Base-by-base conservation (phyloP, 2,888 invertebrate species). In the Drosophila leonis region DNA sequence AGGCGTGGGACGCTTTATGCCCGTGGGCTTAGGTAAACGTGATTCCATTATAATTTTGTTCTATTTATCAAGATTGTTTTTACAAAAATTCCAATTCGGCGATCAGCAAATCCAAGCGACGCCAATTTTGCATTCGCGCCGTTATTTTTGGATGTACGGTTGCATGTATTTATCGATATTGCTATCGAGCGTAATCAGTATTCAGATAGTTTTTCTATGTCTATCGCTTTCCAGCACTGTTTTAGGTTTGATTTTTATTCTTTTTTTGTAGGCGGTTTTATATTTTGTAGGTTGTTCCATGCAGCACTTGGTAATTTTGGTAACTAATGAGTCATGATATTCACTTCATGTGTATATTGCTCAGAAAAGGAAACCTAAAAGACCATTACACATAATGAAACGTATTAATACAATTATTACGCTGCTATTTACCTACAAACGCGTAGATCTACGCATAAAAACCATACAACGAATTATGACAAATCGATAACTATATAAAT, bases 21-120 rank as follows among this genome's bases (percentile, higher is more conserved):
- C 83, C 12, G 89, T 81, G 1, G 93, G 93, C 60, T 94, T 94
- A n/a, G 94, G 94, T 66, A 94, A 87, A 33, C 93, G 93, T 8
- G 94, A 94, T 79, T 94, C 94, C 94, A 94, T 94, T 44, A 1
- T 54, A 13, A 1, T 15, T 20, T 42, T 31, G 1, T 46, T 13
- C 37, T 49, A 18, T 52, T 8, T 52, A 20, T 20, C 33, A 20
- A 29, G 15, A 8, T 55, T 41, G 49, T 20, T 60, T 20, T 31
- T 39, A 24, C 0, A 1, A 15, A 12, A 31, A 33, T 62, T 46
- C 18, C 51, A 52, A 67, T 33, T 46, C 33, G 24, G 51, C n/a
- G 20, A 49, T 42, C 9, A 9, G 51, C 13, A 56, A 68, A 44
- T 57, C 49, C 49, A 88, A 86, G 82, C 69, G 83, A 88, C 83